phyloP scores from a whole-genome alignment of 2,888 invertebrate genomes.

The Morpho deidamia region DNA sequence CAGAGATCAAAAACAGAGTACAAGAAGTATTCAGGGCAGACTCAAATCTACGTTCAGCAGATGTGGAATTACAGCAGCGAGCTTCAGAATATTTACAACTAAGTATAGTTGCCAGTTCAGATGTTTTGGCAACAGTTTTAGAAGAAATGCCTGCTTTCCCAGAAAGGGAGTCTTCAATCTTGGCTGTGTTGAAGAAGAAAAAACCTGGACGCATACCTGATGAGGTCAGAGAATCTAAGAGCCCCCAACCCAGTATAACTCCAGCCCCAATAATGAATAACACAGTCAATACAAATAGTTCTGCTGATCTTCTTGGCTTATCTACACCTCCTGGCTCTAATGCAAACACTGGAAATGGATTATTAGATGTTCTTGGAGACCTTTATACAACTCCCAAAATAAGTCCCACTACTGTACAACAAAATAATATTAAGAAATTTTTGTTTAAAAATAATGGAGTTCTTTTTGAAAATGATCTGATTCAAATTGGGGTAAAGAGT shows the following conservation, averaged over 20 bases:
- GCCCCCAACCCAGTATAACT: conserved; percentile 76
- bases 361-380: conserved; percentile 95
- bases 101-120: conserved; percentile 96
- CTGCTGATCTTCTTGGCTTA: conserved; percentile 90
- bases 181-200: conserved; percentile 98
- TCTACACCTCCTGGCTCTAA: conserved; percentile 90
- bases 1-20: conserved; percentile 97
- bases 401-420: conserved; percentile 81
- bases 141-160: conserved; percentile 99
- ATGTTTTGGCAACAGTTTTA: conserved; percentile 97
- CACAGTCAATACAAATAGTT: conserved; percentile 70
- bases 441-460: conserved; percentile 99
- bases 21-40: conserved; percentile 97
- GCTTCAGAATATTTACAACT: conserved; percentile 98
- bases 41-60: conserved; percentile 97
- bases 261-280: conserved; percentile 72
- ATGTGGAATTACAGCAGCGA: conserved; percentile 98
- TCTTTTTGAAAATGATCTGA: conserved; percentile 97
- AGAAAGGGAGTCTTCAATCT: conserved; percentile 97
- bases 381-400: conserved; percentile 84
- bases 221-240: conserved; percentile 89
- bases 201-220: conserved; percentile 97
- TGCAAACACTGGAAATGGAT: conserved; percentile 83
- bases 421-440: conserved; percentile 95
- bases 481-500: conserved; percentile 98